Base-by-base conservation (phyloP, 2,888 invertebrate genomes). In the Microdon myrmicae region DNA sequence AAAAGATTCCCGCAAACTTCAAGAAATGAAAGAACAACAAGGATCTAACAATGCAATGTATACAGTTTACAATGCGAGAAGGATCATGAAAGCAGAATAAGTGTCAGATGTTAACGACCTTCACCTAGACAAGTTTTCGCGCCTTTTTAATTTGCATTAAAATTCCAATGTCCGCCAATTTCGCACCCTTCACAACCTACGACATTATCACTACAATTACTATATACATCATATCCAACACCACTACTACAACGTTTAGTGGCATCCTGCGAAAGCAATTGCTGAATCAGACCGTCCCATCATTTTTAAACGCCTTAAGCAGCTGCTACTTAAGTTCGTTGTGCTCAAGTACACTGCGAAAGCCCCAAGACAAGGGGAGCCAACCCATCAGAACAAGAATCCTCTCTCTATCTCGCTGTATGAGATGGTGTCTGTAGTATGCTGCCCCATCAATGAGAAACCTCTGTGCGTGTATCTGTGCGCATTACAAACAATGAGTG, bases 271-370 rank as follows among this genome's bases (percentile, higher is more conserved):
- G 17, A 34, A 56, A n/a, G n/a, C n/a, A n/a, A n/a, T n/a, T n/a
- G n/a, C n/a, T n/a, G n/a, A n/a, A n/a, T n/a, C n/a, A n/a, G n/a
- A n/a, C n/a, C n/a, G n/a, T n/a, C n/a, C n/a, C n/a, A n/a, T n/a
- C n/a, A n/a, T n/a, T n/a, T n/a, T n/a, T n/a, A n/a, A n/a, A 51
- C 19, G 48, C 58, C 51, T 47, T 39, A 20, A 58, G 64, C 64
- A 58, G 58, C 64, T 58, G 58, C 53, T 53, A 53, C 64, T 64
- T 64, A 64, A 64, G 64, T 58, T 64, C 20, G 58, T 53, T 58
- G 64, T 51, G 58, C 58, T 64, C 64, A 64, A 64, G 64, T 64
- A 58, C 64, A 64, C 64, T 64, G 58, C 48, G 64, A 64, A 58
- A 39, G 51, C 45, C 47, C 43, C 45, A 58, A 47, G 53, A 53